Base-by-base conservation (phyloP, 23 tunicate genomes). In the Trididemnum nubilum region DNA sequence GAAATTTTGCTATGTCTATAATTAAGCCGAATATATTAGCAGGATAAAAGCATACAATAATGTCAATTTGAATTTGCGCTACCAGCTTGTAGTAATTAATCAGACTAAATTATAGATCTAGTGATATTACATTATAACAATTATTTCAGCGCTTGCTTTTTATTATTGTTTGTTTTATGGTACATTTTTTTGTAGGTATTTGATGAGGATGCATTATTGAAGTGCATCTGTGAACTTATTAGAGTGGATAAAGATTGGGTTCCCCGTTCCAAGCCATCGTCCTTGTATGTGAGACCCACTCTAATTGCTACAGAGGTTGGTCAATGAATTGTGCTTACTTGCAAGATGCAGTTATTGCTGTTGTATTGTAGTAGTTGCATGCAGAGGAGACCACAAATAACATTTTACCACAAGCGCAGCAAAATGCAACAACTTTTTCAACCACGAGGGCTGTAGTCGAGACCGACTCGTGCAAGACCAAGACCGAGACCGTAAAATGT, bases 161-260 rank as follows among this genome's bases (percentile, higher is more conserved):
- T n/a, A n/a, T n/a, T n/a, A n/a, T n/a, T n/a, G 54, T 44, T 44
- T 7, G 15, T 44, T 44, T 44, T 7, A 7, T 15, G 15, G 9
- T 15, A 44, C 15, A 7, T 7, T 44, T 61, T 61, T 61, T 36
- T 80, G 15, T 30, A 82, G 86, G 24, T 44, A 40, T 82, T 82
- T 50, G 78, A 71, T 35, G 5, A 71, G 44, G 72, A 80, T 12
- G 90, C 80, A 33, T 29, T 86, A 57, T 76, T 69, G 33, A 71
- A 86, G 21, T 86, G 90, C 85, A 80, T 86, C 25, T 15, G 69
- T 34, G 58, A 60, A 22, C 35, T 86, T 22, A 34, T 86, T 2
- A 31, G 70, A 33, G 71, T 86, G 9, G 90, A 86, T 35, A 75
- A 61, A 34, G 72, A 86, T 12, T 86, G 90, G 90, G 72, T 86